Conservation (phyloP, 1,140 invertebrate species). For the Plutomurus gul region DNA sequence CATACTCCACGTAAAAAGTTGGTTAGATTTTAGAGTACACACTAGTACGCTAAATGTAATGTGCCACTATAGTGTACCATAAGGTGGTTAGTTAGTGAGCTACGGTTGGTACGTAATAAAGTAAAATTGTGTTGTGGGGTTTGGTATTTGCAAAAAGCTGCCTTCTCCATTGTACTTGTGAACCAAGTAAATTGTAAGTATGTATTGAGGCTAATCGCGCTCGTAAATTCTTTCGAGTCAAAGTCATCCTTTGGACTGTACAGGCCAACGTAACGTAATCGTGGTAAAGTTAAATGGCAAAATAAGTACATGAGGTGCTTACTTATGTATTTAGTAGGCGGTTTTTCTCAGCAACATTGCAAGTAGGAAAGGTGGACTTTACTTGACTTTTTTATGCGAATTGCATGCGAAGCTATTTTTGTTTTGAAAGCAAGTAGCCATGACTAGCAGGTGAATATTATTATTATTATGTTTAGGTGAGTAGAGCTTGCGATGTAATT, state of each 20-base stretch:
- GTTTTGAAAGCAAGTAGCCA: slow-evolving; percentile 23
- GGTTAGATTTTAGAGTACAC: too few relatives aligned
- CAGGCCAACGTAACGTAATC: background rate
- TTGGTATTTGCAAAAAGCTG: too few relatives aligned
- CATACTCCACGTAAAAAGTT: too few relatives aligned
- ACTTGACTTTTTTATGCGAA: background rate
- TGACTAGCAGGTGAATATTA: slow-evolving; percentile 15
- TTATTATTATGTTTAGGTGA: background rate
- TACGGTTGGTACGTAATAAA: too few relatives aligned
- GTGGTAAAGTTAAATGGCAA: background rate
- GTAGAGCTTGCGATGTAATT: background rate
- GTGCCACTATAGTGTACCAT: too few relatives aligned
- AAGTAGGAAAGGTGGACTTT: background rate
- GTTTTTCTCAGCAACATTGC: background rate
- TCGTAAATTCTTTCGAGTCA: slow-evolving; percentile 27
- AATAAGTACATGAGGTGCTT: background rate
- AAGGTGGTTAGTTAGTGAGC: too few relatives aligned
- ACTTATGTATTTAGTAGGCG: background rate
- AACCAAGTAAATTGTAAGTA: too few relatives aligned
- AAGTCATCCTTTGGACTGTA: background rate
- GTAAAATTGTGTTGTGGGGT: too few relatives aligned
- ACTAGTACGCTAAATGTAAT: too few relatives aligned
- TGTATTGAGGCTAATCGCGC: slow-evolving; percentile 28
- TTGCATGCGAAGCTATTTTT: background rate
- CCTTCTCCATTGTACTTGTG: background rate